Conservation (phyloP, 1,140 invertebrate species). For the Camponotus pennsylvanicus region DNA sequence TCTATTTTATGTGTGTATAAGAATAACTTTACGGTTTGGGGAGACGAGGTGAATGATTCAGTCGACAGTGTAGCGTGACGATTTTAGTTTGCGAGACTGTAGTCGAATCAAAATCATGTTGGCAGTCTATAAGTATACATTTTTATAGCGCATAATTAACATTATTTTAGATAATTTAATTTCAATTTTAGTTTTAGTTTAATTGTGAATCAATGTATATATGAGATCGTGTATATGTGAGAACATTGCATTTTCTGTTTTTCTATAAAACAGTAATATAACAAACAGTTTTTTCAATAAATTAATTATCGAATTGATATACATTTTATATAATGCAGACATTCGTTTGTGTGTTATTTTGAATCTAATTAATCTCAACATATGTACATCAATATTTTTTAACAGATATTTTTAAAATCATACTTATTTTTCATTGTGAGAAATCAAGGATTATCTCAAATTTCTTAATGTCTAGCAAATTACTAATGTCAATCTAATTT, state of each 20-base stretch:
- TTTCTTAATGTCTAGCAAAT: neutral
- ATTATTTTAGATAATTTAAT: neutral
- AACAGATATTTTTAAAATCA: neutral
- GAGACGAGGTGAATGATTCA: slow-evolving; percentile 47
- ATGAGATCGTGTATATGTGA: neutral
- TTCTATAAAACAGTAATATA: neutral
- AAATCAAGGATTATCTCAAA: neutral
- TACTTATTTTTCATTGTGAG: neutral
- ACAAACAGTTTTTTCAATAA: neutral
- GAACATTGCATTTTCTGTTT: neutral
- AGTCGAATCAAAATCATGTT: slow-evolving; percentile 6
- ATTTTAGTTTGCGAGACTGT: slow-evolving; percentile 30
- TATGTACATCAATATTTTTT: neutral
- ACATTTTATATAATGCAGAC: neutral
- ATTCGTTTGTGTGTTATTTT: neutral
- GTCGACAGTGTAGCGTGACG: slow-evolving; percentile 1
- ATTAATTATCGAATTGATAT: neutral
- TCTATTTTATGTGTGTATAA: slow-evolving; percentile 73
- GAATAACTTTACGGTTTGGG: slow-evolving; percentile 71
- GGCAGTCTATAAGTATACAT: neutral
- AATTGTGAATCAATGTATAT: neutral
- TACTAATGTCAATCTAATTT: neutral
- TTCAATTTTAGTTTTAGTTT: slow-evolving; percentile 4
- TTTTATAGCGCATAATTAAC: neutral
- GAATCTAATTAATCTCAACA: neutral